Conservation (phyloP, 2,113 vertebrate species). For the Romanogobio albipinnatus region DNA sequence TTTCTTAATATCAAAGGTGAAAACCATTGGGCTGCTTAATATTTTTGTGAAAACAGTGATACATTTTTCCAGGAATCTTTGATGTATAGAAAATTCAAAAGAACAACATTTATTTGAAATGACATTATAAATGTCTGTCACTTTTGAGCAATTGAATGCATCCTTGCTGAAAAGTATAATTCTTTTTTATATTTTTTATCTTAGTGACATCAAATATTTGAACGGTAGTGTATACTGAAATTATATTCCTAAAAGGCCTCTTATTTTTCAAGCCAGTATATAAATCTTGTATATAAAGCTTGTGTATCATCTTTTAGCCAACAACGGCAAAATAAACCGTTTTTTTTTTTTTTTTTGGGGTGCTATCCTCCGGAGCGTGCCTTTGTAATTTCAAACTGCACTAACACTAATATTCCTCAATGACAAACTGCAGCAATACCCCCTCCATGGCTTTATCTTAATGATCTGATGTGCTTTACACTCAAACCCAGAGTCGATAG, state of each 20-base stretch:
- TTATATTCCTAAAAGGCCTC: not conserved
- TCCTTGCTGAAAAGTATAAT: not conserved
- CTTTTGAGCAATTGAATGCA: not conserved
- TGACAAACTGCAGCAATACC: constrained; percentile 57
- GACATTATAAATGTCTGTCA: not conserved
- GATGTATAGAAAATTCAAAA: too few species aligned
- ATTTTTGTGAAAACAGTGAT: too few species aligned
- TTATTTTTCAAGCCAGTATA: too few species aligned
- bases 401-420: constrained; percentile 43
- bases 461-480: constrained; percentile 61
- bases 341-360: not conserved
- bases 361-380: not conserved
- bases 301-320: not conserved
- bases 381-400: constrained; percentile 41
- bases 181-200: not conserved
- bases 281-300: not conserved
- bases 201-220: not conserved
- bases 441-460: constrained; percentile 56
- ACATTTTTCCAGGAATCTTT: too few species aligned
- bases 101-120: too few species aligned
- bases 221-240: not conserved
- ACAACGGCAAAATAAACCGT: constrained; percentile 23
- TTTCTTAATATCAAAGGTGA: too few species aligned
- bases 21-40: too few species aligned
- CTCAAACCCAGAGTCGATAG: constrained; percentile 57